Evolutionary conservation across 2,113 vertebrate species (phyloP).

Genomic region (Xenopus borealis): DNA sequence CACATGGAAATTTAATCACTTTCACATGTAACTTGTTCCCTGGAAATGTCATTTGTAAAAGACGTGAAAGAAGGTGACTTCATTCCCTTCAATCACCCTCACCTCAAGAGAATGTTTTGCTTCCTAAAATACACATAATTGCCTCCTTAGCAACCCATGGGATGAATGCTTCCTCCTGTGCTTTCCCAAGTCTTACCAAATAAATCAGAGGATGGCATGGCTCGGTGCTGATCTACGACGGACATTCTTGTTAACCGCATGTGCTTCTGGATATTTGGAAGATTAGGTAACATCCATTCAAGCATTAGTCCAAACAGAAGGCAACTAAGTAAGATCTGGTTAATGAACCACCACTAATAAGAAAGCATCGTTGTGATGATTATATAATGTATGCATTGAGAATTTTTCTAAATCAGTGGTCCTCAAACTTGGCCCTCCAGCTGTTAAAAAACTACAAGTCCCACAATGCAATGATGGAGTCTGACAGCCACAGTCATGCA

Average conservation of each 20-base stretch:
- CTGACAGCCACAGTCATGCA: no score
- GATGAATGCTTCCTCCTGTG: not conserved
- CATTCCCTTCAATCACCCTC: not conserved
- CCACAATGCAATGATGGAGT: no score
- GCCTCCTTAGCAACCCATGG: not conserved
- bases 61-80: not conserved
- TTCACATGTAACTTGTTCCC: not conserved
- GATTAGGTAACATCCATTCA: not conserved
- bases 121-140: not conserved
- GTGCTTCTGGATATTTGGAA: not conserved
- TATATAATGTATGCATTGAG: no score
- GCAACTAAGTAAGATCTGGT: no score
- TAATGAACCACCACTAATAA: no score
- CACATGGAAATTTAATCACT: not conserved
- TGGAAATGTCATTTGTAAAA: not conserved
- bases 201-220: not conserved
- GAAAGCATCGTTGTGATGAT: no score
- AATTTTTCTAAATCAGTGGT: no score
- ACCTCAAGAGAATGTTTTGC: not conserved
- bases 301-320: no score
- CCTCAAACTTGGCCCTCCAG: no score
- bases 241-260: not conserved
- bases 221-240: not conserved
- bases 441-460: no score
- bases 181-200: not conserved